Base-by-base conservation (phyloP, 2,113 vertebrate species). In the Malaclemys terrapin region DNA sequence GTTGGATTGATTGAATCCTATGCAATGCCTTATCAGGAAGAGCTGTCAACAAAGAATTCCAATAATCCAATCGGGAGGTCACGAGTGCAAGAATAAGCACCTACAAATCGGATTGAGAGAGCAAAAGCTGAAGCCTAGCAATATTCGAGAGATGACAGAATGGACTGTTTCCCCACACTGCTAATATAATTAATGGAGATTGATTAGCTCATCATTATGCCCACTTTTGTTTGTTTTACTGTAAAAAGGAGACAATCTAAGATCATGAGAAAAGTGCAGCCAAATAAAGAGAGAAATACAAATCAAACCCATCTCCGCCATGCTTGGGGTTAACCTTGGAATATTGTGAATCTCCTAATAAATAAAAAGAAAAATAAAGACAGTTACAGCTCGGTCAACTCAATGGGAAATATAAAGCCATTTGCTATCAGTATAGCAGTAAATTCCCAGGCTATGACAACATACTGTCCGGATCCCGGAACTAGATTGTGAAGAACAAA, bases 11-110 rank as follows among this genome's bases (percentile, higher is more conserved):
- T 96, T 96, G 96, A 97, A 94, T 95, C 92, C 90, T 91, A 94
- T n/a, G 49, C 42, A 2, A 90, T 90, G 89, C 94, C 96, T 98
- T 98, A 97, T 98, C 98, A 97, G 97, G 95, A 98, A 97, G 94
- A 97, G 91, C 96, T 98, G 97, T 98, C 97, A 98, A 94, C 91
- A 86, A 98, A 96, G 98, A 98, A 98, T 98, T 98, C 97, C 97
- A 98, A 97, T 97, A 97, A 98, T 98, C 96, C 97, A 97, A 97
- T 97, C 95, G 94, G 95, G 93, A 94, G 97, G 98, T 98, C 97
- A 98, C 17, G 59, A 97, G 97, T 97, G 97, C 98, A 97, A 82
- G 96, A 98, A 97, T 98, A 97, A 97, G 95, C 87, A 95, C 96
- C 97, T 96, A 95, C 96, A 97, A 97, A 98, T 97, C 96, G 90